Conservation (phyloP, 2,888 invertebrate genomes). For the Liodrosophila aerea region DNA sequence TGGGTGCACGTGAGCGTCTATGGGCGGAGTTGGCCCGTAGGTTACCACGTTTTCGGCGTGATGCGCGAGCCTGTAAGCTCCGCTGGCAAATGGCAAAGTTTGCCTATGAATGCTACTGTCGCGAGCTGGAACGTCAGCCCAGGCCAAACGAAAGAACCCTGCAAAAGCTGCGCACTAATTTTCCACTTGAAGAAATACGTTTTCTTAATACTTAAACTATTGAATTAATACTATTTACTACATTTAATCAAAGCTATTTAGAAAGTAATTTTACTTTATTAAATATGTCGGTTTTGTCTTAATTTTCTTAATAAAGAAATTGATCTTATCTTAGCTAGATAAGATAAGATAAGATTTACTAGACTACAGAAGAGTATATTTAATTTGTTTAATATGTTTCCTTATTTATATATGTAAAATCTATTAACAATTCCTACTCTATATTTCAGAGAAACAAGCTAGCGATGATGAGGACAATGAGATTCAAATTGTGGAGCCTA, state of each 20-base stretch:
- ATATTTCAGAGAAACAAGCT: constrained; percentile 79
- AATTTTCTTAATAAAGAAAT: too few relatives aligned
- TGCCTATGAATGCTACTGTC: constrained; percentile 72
- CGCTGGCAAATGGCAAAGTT: constrained; percentile 80
- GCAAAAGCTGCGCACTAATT: constrained; percentile 67
- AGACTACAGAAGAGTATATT: too few relatives aligned
- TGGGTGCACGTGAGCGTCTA: constrained; percentile 65
- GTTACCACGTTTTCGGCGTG: constrained; percentile 69
- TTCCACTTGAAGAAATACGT: constrained; percentile 76
- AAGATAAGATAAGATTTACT: too few relatives aligned
- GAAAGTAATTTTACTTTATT: too few relatives aligned
- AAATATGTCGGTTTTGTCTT: too few relatives aligned
- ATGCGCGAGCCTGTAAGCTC: constrained; percentile 67
- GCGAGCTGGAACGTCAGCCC: constrained; percentile 67
- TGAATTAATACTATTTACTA: too few relatives aligned
- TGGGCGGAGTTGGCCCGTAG: constrained; percentile 74
- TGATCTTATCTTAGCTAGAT: too few relatives aligned
- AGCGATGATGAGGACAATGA: constrained; percentile 82
- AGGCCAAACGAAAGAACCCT: constrained; percentile 58
- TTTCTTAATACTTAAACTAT: constrained; percentile 57
- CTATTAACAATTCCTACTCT: too few relatives aligned
- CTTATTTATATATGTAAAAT: too few relatives aligned
- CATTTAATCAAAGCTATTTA: too few relatives aligned
- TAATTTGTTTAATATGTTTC: too few relatives aligned
- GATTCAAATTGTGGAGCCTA: constrained; percentile 82